Percentiles rank a stretch among this genome's conserved stretches.
These are phyloP conservation scores for Rhamnusium bicolor DNA, from an alignment of 2,888 invertebrate species.

Conservation along the genomic window DNA sequence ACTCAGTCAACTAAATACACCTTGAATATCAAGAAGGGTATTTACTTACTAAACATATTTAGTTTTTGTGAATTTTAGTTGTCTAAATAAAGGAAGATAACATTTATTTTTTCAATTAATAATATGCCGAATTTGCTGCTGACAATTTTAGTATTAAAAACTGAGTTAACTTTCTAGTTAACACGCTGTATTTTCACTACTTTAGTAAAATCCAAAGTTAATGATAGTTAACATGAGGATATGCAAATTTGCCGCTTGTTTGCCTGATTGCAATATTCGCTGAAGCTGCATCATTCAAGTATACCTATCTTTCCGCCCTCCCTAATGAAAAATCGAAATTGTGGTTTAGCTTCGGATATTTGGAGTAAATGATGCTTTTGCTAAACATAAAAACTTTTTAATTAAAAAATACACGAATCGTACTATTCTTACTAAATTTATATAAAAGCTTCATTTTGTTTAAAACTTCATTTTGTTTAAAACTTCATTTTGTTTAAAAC, in stretches of 20 bases:
- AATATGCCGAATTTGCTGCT: neutral
- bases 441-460: neutral
- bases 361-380: constrained; percentile 7
- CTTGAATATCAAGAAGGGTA: too few species aligned
- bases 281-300: constrained; percentile 41
- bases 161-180: neutral
- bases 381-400: constrained; percentile 21
- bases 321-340: constrained; percentile 41
- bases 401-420: constrained; percentile 15
- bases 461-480: too few species aligned
- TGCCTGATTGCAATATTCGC: constrained; percentile 45
- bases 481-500: too few species aligned
- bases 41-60: too few species aligned
- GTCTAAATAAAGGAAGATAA: too few species aligned
- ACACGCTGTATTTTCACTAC: constrained; percentile 34
- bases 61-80: too few species aligned
- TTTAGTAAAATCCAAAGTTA: constrained; percentile 52
- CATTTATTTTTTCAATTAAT: neutral
- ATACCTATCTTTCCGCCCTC: constrained; percentile 19
- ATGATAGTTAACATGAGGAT: constrained; percentile 50
- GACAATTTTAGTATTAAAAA: neutral
- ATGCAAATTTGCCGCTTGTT: constrained; percentile 52
- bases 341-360: constrained; percentile 12
- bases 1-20: too few species aligned
- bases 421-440: neutral